Base-by-base conservation (phyloP, 2,797 vertebrate genomes). In the Paratrypauchen microcephalus region DNA sequence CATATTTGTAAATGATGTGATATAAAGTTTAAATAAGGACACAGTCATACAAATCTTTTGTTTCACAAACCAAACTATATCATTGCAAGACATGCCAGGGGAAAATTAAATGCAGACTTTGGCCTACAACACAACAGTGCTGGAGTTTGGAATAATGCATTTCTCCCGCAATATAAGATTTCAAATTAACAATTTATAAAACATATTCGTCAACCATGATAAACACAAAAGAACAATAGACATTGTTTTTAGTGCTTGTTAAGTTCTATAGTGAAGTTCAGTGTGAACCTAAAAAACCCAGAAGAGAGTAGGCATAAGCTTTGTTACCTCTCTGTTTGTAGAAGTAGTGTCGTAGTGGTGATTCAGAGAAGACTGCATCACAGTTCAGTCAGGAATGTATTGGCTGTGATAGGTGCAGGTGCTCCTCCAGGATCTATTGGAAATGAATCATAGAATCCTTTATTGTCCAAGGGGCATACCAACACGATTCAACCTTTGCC, bases 41-140 rank as follows among this genome's bases (percentile, higher is more conserved):
- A 32, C 58, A 30, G 56, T 58, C 1, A 18, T 16, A 7, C 16
- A 26, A 28, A 32, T 59, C 57, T 11, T 59, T 30, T 30, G 57
- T 59, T 59, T 59, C 28, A 18, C 26, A 61, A 61, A 61, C 32
- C 59, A 36, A 23, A 61, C 5, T 21, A 61, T 61, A 39, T 12
- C n/a, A 61, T 21, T 21, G 19, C 9, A 23, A 39, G 59, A 39
- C 32, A 41, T 41, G 36, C 60, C 36, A 62, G 60, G 15, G 5
- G n/a, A 41, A 62, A 62, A 62, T 62, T 15, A 62, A 62, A 41
- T 39, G 21, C 60, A 62, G 60, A 62, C 9, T 32, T 59, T 59
- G 26, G 57, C 57, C 28, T 8, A 59, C 30, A 21, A 21, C 50
- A 59, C 30, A 21, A 21, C 50, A 23, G 21, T 32, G 18, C 16